phyloP scores from a whole-genome alignment of 1,140 invertebrate species.

The Apis dorsata region DNA sequence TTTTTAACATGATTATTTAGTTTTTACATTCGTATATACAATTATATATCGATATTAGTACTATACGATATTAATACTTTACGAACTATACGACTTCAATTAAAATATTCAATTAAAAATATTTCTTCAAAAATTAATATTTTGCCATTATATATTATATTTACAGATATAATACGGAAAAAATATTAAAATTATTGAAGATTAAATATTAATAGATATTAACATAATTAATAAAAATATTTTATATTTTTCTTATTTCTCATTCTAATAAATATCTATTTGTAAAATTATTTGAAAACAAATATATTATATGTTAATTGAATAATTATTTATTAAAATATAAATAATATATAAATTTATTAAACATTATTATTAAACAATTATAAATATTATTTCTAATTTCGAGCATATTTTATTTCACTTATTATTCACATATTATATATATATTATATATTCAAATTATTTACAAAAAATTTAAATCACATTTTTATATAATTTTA shows the following conservation, averaged over 20 bases:
- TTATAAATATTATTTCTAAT: background rate
- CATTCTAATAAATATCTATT: no score
- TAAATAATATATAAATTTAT: no score
- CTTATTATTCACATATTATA: no score
- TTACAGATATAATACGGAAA: background rate
- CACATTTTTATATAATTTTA: no score
- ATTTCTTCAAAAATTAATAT: background rate
- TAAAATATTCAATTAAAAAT: no score
- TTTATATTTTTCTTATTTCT: background rate
- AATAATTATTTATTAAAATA: no score
- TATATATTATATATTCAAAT: background rate
- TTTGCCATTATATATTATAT: background rate
- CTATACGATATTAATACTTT: background rate
- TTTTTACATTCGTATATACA: no score
- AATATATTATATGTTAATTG: no score
- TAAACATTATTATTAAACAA: background rate
- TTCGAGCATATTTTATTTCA: background rate
- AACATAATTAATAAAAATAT: background rate
- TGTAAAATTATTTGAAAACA: no score
- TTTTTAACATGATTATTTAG: background rate
- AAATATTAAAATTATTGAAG: background rate
- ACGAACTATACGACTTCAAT: no score
- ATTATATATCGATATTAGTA: background rate
- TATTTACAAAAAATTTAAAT: no score
- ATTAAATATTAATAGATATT: conserved; percentile 3